Conservation (phyloP, 1,140 invertebrate genomes). For the Drosophila nebulosa region DNA sequence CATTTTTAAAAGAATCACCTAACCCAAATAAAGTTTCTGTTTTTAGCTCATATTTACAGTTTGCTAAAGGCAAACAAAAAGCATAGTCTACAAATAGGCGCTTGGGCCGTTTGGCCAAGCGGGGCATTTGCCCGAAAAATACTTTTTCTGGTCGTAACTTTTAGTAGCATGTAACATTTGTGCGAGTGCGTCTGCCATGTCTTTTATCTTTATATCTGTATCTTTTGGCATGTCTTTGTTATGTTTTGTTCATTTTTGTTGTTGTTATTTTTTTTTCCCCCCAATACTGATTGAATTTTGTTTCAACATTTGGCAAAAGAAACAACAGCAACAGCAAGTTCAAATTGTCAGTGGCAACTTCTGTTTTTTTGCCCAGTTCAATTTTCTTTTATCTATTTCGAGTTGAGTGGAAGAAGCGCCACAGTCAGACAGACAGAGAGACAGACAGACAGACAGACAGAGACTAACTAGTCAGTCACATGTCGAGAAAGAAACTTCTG, state of each 20-base stretch:
- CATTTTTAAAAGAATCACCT: conserved; percentile 72
- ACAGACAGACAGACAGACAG: neutral
- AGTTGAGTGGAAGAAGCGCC: neutral
- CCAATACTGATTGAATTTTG: conserved; percentile 5
- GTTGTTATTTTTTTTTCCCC: neutral
- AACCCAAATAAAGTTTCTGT: conserved; percentile 67
- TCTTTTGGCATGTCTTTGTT: neutral
- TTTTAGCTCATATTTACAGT: conserved; percentile 51
- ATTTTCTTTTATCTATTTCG: conserved; percentile 8
- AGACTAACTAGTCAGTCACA: neutral
- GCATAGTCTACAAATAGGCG: conserved; percentile 27
- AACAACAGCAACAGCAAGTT: neutral
- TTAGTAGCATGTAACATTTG: neutral
- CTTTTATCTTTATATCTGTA: conserved; percentile 1
- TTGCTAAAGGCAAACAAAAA: conserved; percentile 43
- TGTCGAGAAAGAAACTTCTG: neutral
- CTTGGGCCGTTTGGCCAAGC: conserved; percentile 4
- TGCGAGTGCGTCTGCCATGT: neutral
- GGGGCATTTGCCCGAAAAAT: neutral
- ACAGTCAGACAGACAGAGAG: neutral
- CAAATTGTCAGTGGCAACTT: conserved; percentile 9
- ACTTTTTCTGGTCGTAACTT: neutral
- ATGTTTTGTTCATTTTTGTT: neutral
- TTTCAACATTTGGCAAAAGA: neutral
- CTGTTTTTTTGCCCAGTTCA: neutral